phyloP scores from a whole-genome alignment of 1,140 invertebrate species.

The Halotydeus destructor region DNA sequence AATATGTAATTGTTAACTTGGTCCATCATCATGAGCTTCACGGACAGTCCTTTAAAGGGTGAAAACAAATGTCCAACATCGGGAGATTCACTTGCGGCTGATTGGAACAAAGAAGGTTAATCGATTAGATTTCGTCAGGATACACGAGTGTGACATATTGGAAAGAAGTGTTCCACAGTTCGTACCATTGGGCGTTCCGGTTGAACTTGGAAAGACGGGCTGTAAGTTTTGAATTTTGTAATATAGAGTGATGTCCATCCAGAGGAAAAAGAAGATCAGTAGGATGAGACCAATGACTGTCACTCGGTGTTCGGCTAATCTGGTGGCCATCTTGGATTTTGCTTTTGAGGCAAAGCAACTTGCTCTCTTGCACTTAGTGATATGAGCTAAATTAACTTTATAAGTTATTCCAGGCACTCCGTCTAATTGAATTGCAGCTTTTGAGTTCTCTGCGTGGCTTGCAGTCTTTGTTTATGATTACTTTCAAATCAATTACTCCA shows the following conservation, averaged over 20 bases:
- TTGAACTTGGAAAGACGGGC: not conserved
- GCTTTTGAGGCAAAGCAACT: no score
- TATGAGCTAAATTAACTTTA: no score
- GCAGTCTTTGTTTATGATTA: no score
- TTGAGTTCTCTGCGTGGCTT: no score
- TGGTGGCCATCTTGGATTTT: no score
- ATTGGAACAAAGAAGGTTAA: not conserved
- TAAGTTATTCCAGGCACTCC: no score
- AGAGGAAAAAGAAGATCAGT: conserved; percentile 16
- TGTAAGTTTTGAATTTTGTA: conserved; percentile 15
- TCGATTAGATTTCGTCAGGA: no score
- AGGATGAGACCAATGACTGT: conserved; percentile 8
- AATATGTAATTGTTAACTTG: conserved; percentile 18
- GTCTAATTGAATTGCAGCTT: no score
- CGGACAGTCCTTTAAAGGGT: conserved; percentile 16
- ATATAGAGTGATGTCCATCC: conserved; percentile 19
- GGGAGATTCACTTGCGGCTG: not conserved
- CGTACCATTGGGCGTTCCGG: not conserved
- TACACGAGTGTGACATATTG: no score
- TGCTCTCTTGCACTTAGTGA: no score
- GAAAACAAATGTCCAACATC: not conserved
- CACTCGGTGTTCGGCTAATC: not conserved
- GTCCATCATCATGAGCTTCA: conserved; percentile 20
- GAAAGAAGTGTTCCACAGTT: no score
- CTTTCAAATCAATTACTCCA: no score